Evolutionary conservation across 92 coral and sea anemone species (phyloP).

Genomic region (Desmophyllum pertusum): DNA sequence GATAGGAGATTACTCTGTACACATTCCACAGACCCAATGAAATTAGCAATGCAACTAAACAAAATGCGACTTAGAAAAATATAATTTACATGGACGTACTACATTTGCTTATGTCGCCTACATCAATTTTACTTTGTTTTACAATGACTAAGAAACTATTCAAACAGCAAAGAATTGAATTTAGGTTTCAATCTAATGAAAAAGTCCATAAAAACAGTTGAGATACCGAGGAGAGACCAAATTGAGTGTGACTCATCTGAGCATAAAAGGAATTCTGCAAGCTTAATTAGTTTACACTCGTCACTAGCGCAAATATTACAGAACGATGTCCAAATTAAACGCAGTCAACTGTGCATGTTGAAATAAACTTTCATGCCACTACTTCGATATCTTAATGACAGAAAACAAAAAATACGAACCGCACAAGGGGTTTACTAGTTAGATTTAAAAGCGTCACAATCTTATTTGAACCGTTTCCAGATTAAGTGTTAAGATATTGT

Average conservation of each 20-base stretch:
- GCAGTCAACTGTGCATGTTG: not conserved
- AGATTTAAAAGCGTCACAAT: not conserved
- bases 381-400: not conserved
- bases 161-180: not conserved
- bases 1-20: not conserved
- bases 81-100: no score
- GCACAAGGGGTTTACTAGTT: not conserved
- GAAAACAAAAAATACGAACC: not conserved
- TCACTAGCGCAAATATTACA: constrained; percentile 6
- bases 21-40: not conserved
- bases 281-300: constrained; percentile 20
- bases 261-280: constrained; percentile 6
- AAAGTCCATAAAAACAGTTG: not conserved
- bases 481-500: constrained; percentile 11
- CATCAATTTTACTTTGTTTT: not conserved
- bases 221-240: not conserved
- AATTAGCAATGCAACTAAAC: not conserved
- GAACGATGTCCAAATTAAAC: not conserved
- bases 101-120: no score
- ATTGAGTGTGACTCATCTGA: constrained; percentile 6
- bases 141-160: not conserved
- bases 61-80: no score
- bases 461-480: not conserved
- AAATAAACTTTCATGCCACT: not conserved
- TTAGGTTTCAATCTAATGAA: not conserved